These are phyloP conservation scores for Aromia moschata DNA, from an alignment of 2,888 invertebrate species.

Conservation along the genomic window DNA sequence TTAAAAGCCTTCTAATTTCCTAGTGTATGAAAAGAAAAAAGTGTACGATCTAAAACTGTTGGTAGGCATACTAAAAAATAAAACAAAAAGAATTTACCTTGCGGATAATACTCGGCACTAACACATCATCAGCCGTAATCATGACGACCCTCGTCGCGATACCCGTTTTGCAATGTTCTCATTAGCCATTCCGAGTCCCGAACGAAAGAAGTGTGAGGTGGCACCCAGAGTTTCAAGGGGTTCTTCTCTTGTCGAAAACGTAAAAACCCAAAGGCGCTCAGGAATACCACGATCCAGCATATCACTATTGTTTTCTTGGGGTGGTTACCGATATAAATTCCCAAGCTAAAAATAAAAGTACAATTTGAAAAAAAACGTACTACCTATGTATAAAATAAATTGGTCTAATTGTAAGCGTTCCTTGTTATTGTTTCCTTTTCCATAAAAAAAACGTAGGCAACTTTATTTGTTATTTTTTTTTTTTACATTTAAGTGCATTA, in stretches of 20 bases:
- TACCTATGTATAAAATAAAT: too few species aligned
- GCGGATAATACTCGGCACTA: constrained; percentile 69
- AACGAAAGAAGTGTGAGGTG: constrained; percentile 75
- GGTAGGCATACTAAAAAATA: too few species aligned
- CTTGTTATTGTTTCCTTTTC: too few species aligned
- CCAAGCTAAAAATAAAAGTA: constrained; percentile 64
- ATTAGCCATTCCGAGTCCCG: constrained; percentile 78
- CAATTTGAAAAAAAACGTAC: too few species aligned
- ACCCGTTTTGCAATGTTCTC: constrained; percentile 71
- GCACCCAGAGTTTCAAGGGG: constrained; percentile 81
- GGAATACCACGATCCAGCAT: constrained; percentile 67
- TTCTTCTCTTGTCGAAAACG: constrained; percentile 78
- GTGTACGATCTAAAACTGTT: too few species aligned
- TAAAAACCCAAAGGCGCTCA: constrained; percentile 71
- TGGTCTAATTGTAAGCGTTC: too few species aligned
- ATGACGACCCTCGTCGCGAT: constrained; percentile 71
- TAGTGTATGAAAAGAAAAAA: too few species aligned
- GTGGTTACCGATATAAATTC: constrained; percentile 68
- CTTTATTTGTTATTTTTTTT: too few species aligned
- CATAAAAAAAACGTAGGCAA: too few species aligned
- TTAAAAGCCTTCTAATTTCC: too few species aligned
- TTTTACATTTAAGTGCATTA: too few species aligned
- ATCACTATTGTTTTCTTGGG: constrained; percentile 71
- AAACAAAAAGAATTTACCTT: constrained; percentile 59
- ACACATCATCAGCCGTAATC: constrained; percentile 73